Evolutionary conservation across 1,140 invertebrate genomes (phyloP).

Genomic region (Berghia stephanieae): DNA sequence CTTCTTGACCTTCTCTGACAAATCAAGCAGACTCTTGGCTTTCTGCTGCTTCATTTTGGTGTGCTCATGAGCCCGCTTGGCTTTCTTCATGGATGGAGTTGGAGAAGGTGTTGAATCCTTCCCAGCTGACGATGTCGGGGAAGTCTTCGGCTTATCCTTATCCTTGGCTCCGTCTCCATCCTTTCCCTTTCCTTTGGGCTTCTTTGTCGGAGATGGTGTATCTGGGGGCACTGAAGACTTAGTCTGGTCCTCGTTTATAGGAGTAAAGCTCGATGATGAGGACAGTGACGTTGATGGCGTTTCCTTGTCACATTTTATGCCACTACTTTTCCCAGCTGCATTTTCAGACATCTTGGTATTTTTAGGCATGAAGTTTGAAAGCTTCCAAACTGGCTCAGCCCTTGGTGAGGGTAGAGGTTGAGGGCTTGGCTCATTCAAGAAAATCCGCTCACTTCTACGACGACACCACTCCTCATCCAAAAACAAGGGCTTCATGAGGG

Average conservation of each 20-base stretch:
- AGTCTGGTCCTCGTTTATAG: no score
- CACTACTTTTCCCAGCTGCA: no score
- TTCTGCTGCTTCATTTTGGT: constrained; percentile 57
- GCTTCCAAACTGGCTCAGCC: constrained; percentile 27
- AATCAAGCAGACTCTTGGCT: constrained; percentile 50
- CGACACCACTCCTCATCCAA: constrained; percentile 64
- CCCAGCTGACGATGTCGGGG: neutral
- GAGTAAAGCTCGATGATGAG: no score
- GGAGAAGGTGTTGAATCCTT: neutral
- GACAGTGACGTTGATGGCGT: no score
- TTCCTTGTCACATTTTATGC: no score
- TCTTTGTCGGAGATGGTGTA: no score
- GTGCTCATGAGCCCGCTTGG: constrained; percentile 34
- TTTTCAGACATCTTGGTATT: constrained; percentile 17
- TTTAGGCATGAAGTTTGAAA: constrained; percentile 31
- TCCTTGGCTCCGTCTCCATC: neutral
- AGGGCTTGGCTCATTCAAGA: constrained; percentile 65
- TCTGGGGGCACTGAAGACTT: no score
- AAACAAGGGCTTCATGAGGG: constrained; percentile 54
- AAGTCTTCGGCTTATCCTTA: neutral
- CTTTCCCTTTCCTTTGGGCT: constrained; percentile 17
- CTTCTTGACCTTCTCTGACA: constrained; percentile 55
- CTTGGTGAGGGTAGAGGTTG: constrained; percentile 46
- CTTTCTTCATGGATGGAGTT: constrained; percentile 12
- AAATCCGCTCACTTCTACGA: constrained; percentile 67